Evolutionary conservation across 2,113 vertebrate species (phyloP), one percentile per base, ranked within the genome.

Genomic region (Aphyosemion australe): DNA sequence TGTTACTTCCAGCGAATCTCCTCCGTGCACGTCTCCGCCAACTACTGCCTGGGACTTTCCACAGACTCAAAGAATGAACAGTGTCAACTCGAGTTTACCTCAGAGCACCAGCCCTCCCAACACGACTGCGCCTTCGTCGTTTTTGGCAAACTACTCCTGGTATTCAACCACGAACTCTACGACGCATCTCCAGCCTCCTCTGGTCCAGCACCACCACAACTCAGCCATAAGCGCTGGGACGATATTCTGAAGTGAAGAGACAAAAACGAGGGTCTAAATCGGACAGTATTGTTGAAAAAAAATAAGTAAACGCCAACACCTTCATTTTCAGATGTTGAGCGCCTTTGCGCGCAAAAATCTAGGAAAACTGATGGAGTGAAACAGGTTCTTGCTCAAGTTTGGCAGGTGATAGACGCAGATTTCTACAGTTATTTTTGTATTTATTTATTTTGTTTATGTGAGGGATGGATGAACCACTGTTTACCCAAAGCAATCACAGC

Each of bases 101-200:
- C 93, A 91, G 83, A 93, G 90, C 79, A 91, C 88, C 82, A 94
- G 94, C 86, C 81, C 91, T 69, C 50, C 92, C 81, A 92, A 91
- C 87, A 81, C 89, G n/a, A 82, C 83, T 26, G 86, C 90, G 61
- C 84, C 94, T 2, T 92, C 94, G 0, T 94, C 95, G 5, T 96
- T 96, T 83, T 87, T 96, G 87, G 92, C 95, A 19, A 97, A 93
- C 91, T 98, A 98, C 82, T 94, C 95, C 37, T 98, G 97, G 97
- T 98, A 97, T 74, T 94, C 94, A 58, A 89, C 92, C 26, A 93
- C 95, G 59, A 93, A 89, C 87, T 91, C 94, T 61, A 69, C 92
- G 1, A 80, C 93, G 37, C 95, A 96, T 84, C 91, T 96, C 76
- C 94, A 94, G 73, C 83, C 94, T 18, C 86, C 93, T 46, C 91